Evolutionary conservation across 2,797 vertebrate species (phyloP).

Genomic region (Scolopax bukidnonensis): DNA sequence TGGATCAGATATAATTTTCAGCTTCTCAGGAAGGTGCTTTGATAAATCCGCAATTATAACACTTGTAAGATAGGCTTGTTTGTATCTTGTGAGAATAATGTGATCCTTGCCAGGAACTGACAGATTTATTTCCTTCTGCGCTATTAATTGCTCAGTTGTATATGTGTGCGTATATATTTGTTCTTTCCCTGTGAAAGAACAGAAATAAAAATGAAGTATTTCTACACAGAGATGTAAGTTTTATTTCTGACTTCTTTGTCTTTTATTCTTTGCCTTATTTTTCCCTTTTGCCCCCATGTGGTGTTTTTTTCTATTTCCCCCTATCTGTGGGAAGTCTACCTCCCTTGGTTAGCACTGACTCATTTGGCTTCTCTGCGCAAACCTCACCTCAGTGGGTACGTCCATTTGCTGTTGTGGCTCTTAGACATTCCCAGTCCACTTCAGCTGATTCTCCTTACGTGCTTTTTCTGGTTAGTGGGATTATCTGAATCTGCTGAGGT

Average conservation of each 20-base stretch:
- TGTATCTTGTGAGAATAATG: background rate
- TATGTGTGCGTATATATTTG: background rate
- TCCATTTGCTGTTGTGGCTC: fast-evolving
- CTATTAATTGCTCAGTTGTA: background rate
- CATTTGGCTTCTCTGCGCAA: background rate
- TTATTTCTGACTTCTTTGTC: background rate
- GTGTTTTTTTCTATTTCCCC: background rate
- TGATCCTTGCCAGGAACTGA: background rate
- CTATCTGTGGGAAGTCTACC: background rate
- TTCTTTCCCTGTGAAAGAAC: background rate
- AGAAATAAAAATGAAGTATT: background rate
- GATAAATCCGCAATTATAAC: background rate
- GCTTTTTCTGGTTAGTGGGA: background rate
- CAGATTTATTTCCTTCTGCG: background rate
- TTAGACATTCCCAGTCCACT: background rate
- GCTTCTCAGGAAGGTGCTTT: background rate
- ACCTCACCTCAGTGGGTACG: background rate
- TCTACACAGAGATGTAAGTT: background rate
- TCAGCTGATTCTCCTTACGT: background rate
- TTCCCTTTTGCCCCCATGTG: fast-evolving
- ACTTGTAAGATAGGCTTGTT: background rate
- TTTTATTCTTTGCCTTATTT: background rate
- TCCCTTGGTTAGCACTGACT: background rate
- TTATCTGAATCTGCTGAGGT: background rate
- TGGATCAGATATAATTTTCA: background rate